A percentile compares a stretch with the other conserved stretches of the same genome.
Evolutionary conservation across 1,140 invertebrate species (phyloP).

Genomic region (Anastrepha ludens): DNA sequence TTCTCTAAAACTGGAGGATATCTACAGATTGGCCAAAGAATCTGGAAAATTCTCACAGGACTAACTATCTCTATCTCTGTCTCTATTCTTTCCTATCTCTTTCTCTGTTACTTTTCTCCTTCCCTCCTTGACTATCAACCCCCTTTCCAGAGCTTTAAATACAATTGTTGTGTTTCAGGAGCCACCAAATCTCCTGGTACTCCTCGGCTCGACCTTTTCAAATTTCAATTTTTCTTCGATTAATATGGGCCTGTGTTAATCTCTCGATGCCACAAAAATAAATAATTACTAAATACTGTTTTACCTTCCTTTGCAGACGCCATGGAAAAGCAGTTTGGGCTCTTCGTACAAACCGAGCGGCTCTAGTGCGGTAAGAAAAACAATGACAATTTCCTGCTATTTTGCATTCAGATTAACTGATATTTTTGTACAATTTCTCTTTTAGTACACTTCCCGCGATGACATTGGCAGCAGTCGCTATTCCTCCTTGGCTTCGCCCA

Average conservation of each 20-base stretch:
- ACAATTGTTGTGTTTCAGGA: too few species aligned
- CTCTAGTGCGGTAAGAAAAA: slow-evolving; percentile 61
- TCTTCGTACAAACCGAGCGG: slow-evolving; percentile 66
- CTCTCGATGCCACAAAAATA: background rate
- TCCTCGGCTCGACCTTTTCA: too few species aligned
- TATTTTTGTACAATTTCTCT: background rate
- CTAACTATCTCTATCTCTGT: too few species aligned
- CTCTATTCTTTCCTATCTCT: too few species aligned
- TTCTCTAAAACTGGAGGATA: too few species aligned
- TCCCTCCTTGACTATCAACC: too few species aligned
- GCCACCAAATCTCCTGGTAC: too few species aligned
- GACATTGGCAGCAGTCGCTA: slow-evolving; percentile 65
- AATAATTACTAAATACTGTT: background rate
- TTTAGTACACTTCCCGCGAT: slow-evolving; percentile 65
- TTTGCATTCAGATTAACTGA: background rate
- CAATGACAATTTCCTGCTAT: background rate
- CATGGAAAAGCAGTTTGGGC: slow-evolving; percentile 68
- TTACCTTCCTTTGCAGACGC: slow-evolving; percentile 60
- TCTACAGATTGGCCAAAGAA: too few species aligned
- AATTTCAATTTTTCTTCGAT: background rate
- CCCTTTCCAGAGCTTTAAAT: too few species aligned
- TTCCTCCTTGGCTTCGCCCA: slow-evolving; percentile 64
- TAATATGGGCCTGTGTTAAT: background rate
- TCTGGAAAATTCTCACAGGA: too few species aligned
- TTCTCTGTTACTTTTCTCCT: too few species aligned